Percentiles rank a stretch among this genome's conserved stretches.
These are phyloP conservation scores for Otolemur crassicaudatus DNA, from an alignment of 2,797 vertebrate species.

Conservation along the genomic window DNA sequence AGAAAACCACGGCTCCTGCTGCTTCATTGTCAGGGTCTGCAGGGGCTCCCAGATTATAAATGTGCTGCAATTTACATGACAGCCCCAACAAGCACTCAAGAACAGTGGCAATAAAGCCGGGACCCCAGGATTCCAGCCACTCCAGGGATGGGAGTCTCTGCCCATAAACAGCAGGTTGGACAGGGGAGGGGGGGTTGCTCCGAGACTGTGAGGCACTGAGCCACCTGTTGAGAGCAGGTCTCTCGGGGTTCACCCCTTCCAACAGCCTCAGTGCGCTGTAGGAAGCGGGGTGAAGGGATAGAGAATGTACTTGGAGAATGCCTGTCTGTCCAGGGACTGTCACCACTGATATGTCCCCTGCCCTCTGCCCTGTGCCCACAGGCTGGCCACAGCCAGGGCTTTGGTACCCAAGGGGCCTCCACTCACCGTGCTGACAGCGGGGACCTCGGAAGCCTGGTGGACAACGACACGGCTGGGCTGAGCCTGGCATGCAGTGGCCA, in stretches of 20 bases:
- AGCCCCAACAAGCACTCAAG: fast-evolving
- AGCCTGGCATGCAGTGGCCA: slow-evolving; percentile 89
- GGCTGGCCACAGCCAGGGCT: not conserved
- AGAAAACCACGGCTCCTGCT: not conserved
- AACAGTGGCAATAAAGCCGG: fast-evolving
- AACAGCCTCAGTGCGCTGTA: not conserved
- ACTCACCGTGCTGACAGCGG: slow-evolving; percentile 94
- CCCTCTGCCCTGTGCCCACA: not conserved
- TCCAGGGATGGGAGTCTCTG: fast-evolving
- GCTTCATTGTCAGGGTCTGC: fast-evolving
- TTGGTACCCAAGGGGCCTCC: not conserved
- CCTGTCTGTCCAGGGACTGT: fast-evolving
- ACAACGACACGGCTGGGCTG: slow-evolving; percentile 90
- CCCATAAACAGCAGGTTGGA: fast-evolving
- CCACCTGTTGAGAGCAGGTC: fast-evolving
- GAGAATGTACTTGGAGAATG: fast-evolving
- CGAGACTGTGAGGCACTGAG: not conserved
- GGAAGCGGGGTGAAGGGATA: not conserved
- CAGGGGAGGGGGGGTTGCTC: fast-evolving
- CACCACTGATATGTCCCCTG: fast-evolving
- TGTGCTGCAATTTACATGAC: fast-evolving
- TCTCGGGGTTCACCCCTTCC: too few species aligned
- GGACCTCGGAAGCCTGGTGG: slow-evolving; percentile 92
- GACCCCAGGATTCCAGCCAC: fast-evolving
- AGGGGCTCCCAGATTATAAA: fast-evolving